These are phyloP conservation scores for Apogon hyalosoma DNA, from an alignment of 2,797 vertebrate genomes.

Conservation along the genomic window DNA sequence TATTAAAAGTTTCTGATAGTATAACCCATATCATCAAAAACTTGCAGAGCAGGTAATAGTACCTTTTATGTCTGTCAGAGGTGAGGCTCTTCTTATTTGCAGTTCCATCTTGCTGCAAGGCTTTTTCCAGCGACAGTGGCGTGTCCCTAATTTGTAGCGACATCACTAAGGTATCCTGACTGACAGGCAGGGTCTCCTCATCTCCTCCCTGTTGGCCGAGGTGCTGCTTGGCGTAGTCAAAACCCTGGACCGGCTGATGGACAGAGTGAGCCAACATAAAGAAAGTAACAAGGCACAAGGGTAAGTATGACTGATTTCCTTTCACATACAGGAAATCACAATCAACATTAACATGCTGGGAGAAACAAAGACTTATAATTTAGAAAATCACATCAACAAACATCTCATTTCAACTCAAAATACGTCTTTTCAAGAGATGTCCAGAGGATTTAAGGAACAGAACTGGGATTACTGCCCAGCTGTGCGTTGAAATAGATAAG, in stretches of 20 bases:
- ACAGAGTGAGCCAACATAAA: conserved; percentile 18
- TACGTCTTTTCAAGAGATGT: conserved; percentile 39
- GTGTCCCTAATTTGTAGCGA: conserved; percentile 91
- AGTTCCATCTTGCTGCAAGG: conserved; percentile 88
- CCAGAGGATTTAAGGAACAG: conserved; percentile 44
- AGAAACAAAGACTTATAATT: conserved; percentile 20
- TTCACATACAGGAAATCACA: conserved; percentile 17
- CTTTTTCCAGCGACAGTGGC: conserved; percentile 89
- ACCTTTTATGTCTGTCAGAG: conserved; percentile 93
- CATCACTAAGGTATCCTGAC: conserved; percentile 94
- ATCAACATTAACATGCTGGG: background rate
- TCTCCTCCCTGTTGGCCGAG: conserved; percentile 95
- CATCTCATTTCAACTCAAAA: conserved; percentile 33
- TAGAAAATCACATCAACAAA: conserved; percentile 13
- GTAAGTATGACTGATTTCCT: conserved; percentile 23
- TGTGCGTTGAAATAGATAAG: conserved; percentile 61
- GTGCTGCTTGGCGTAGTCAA: conserved; percentile 98
- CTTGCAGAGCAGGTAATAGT: conserved; percentile 26
- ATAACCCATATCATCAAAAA: too few relatives aligned
- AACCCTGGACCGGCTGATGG: conserved; percentile 95
- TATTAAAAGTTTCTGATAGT: too few relatives aligned
- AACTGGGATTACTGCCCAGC: conserved; percentile 50
- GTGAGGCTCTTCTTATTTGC: conserved; percentile 90
- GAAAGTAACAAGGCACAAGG: conserved; percentile 27
- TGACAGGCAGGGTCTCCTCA: conserved; percentile 91